Evolutionary conservation across 1,140 invertebrate species (phyloP).

Genomic region (Papilio polytes): DNA sequence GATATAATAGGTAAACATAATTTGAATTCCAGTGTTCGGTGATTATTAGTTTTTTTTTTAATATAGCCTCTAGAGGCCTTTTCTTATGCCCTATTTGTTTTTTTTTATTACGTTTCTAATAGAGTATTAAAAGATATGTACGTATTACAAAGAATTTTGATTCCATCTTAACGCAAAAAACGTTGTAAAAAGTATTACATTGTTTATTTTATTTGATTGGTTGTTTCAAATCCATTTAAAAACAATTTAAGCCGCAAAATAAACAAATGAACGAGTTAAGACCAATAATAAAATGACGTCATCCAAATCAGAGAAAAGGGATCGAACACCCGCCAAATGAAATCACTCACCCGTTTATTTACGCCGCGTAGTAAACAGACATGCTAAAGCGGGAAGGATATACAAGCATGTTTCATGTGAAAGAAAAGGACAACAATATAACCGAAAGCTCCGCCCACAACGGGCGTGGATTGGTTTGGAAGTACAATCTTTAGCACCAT

Average conservation of each 20-base stretch:
- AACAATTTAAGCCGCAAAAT: constrained; percentile 1
- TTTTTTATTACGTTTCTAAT: too few relatives aligned
- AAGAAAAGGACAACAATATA: constrained; percentile 50
- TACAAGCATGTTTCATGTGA: constrained; percentile 31
- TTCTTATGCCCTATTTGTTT: too few relatives aligned
- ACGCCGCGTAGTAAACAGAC: constrained; percentile 67
- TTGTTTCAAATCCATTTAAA: background rate
- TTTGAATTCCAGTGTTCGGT: background rate
- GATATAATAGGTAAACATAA: background rate
- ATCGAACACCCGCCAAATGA: constrained; percentile 56
- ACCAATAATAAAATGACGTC: constrained; percentile 24
- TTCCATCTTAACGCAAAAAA: too few relatives aligned
- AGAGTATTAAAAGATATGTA: too few relatives aligned
- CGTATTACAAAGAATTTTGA: too few relatives aligned
- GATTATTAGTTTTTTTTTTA: too few relatives aligned
- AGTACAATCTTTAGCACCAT: constrained; percentile 64
- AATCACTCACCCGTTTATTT: constrained; percentile 79
- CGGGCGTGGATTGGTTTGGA: constrained; percentile 70
- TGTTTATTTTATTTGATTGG: background rate
- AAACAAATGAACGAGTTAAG: background rate
- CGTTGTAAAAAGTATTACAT: background rate
- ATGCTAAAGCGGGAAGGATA: constrained; percentile 46
- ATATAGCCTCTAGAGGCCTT: too few relatives aligned
- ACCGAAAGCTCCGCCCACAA: constrained; percentile 66
- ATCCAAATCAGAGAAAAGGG: constrained; percentile 30